Evolutionary conservation across 2,888 invertebrate genomes (phyloP), one percentile per base, ranked within the genome.

Genomic region (Mesorhabditis belari): DNA sequence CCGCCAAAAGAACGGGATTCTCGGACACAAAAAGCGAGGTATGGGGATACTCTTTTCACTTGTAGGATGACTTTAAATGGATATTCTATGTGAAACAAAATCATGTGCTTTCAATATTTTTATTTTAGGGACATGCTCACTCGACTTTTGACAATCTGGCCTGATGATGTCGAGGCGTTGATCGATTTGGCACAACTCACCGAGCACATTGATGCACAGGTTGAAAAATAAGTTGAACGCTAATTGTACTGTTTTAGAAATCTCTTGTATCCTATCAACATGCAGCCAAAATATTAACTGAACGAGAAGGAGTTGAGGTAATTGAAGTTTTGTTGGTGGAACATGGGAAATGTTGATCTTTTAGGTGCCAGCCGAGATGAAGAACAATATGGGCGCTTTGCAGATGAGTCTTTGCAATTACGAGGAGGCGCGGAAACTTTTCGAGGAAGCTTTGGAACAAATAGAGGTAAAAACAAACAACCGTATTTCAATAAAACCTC

Each of bases 151-250:
- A 93, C 94, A 81, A 91, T 94, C 83, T 92, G 91, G 82, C 93
- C 95, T 0, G 95, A 98, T 75, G 98, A 99, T 82, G 91, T 96
- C 2, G 98, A 98, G 82, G 96, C 95, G 0, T 62, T 75, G 5
- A 95, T 99, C 73, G 96, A 99, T 82, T 84, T 96, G 69, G 98
- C 98, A 0, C 96, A 98, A 85, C 93, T 98, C 81, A 85, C 96
- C 66, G 96, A 98, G 81, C 92, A 94, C 80, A 89, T 89, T 72
- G 96, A 98, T 85, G 85, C 92, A 60, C 86, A 86, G 79, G 82
- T 77, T 12, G 44, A n/a, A 17, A 17, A 17, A 17, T 35, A 23
- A 21, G 4, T 56, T 24, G 24, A 58, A 44, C 19, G 26, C n/a
- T n/a, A n/a, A 49, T 53, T 9, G 28, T 49, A 3, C 27, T 44